Conservation (phyloP, 2,113 vertebrate genomes). For the Chlorocebus sabaeus region DNA sequence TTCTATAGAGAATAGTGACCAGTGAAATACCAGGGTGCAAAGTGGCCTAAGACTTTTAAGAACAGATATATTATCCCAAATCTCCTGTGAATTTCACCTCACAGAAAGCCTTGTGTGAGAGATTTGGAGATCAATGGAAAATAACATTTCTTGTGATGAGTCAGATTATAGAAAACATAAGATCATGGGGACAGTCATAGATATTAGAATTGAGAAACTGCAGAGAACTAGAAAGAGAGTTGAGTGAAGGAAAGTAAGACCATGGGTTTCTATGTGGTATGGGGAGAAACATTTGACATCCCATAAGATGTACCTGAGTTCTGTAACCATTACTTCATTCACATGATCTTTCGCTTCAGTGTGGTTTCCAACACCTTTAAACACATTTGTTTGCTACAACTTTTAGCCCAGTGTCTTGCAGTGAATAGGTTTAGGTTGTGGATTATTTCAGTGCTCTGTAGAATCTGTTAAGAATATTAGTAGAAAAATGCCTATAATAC, state of each 20-base stretch:
- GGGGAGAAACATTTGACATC: neutral
- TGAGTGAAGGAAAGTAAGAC: neutral
- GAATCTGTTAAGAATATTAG: constrained; percentile 5
- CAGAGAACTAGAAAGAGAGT: neutral
- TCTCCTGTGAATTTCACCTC: neutral
- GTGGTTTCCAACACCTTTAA: neutral
- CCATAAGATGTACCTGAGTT: neutral
- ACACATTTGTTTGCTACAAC: neutral
- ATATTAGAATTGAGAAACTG: neutral
- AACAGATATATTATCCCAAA: neutral
- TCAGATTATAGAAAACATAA: neutral
- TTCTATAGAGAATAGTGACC: neutral
- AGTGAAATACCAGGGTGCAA: neutral
- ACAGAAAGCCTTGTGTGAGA: neutral
- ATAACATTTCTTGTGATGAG: neutral
- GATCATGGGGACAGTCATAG: neutral
- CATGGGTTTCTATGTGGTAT: neutral
- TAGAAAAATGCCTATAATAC: neutral
- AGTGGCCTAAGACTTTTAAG: neutral
- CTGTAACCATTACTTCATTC: neutral
- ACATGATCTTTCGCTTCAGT: neutral
- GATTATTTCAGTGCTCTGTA: neutral
- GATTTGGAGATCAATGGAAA: neutral
- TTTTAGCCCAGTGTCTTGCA: neutral
- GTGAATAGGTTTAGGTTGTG: neutral